A percentile compares a stretch with the other conserved stretches of the same genome.
These are phyloP conservation scores for Choreutis nemorana DNA, from an alignment of 2,888 invertebrate genomes.

Conservation along the genomic window DNA sequence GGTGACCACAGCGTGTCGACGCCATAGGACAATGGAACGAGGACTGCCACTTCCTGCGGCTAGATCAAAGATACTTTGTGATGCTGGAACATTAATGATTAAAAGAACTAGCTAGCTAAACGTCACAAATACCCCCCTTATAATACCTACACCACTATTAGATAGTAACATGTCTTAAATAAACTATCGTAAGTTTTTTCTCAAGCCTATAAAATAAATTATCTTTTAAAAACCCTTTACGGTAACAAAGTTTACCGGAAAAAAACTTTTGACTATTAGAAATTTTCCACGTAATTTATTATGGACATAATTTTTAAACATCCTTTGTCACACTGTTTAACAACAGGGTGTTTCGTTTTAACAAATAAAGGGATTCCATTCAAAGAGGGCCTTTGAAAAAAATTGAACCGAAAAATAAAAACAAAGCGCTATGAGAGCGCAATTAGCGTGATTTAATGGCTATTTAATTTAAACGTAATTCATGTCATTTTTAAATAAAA, in stretches of 20 bases:
- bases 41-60: constrained; percentile 40
- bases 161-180: too few species aligned
- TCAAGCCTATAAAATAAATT: too few species aligned
- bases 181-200: too few species aligned
- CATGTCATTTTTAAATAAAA: constrained; percentile 46
- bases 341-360: constrained; percentile 46
- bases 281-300: constrained; percentile 39
- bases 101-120: constrained; percentile 11
- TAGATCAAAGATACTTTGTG: constrained; percentile 38
- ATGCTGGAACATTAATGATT: constrained; percentile 20
- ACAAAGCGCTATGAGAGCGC: constrained; percentile 41
- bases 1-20: constrained; percentile 28
- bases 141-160: too few species aligned
- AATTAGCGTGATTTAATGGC: constrained; percentile 63
- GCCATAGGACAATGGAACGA: constrained; percentile 36
- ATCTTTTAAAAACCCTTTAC: too few species aligned
- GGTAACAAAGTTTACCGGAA: too few species aligned
- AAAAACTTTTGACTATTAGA: too few species aligned
- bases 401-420: constrained; percentile 51
- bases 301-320: constrained; percentile 51
- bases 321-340: constrained; percentile 56
- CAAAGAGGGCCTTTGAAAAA: constrained; percentile 36
- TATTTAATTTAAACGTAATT: constrained; percentile 58
- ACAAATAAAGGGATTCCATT: constrained; percentile 62
- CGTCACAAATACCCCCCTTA: too few species aligned